Conservation (phyloP, 2,888 invertebrate genomes). For the Agriopis marginaria region DNA sequence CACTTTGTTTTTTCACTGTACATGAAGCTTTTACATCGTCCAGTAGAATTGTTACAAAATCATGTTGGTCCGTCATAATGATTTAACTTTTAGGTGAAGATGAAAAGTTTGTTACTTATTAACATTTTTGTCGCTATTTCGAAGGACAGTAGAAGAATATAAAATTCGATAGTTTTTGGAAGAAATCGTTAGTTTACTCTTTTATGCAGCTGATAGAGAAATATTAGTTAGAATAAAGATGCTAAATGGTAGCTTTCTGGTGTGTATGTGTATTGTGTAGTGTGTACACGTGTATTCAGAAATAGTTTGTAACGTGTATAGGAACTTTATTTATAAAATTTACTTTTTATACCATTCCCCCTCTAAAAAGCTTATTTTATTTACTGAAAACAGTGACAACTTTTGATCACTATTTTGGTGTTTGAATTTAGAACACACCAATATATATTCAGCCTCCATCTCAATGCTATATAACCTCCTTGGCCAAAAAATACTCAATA, state of each 20-base stretch:
- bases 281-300: neutral
- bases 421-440: too few relatives aligned
- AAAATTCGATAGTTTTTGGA: slow-evolving; percentile 8
- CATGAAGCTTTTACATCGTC: slow-evolving; percentile 9
- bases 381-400: too few relatives aligned
- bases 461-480: too few relatives aligned
- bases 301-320: too few relatives aligned
- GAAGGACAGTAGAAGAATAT: neutral
- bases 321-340: too few relatives aligned
- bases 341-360: too few relatives aligned
- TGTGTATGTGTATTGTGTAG: neutral
- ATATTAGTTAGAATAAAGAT: neutral
- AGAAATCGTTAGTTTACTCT: neutral
- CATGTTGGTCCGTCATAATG: slow-evolving; percentile 17
- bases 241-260: neutral
- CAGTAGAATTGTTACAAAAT: slow-evolving; percentile 2
- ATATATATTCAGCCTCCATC: too few relatives aligned
- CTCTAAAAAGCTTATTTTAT: too few relatives aligned
- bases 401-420: too few relatives aligned
- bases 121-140: slow-evolving; percentile 15
- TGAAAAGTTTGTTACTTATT: neutral
- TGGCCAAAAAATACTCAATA: too few relatives aligned
- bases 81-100: neutral
- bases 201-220: neutral
- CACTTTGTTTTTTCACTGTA: slow-evolving; percentile 20